These are phyloP conservation scores for Columba janthina DNA, from an alignment of 2,113 vertebrate genomes.

Conservation along the genomic window DNA sequence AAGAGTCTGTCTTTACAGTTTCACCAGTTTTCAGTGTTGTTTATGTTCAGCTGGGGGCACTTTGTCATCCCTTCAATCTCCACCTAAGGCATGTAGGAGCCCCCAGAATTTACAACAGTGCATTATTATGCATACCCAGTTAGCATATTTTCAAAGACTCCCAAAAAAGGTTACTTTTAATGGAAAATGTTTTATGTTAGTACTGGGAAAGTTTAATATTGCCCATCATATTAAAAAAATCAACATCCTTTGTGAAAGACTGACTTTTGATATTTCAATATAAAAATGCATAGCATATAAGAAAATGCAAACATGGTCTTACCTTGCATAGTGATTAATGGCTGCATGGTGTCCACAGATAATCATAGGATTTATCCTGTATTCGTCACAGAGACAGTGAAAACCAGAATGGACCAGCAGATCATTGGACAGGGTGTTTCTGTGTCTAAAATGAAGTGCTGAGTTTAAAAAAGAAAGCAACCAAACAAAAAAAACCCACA, in stretches of 20 bases:
- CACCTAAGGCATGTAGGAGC: not conserved
- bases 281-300: not conserved
- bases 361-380: not conserved
- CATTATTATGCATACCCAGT: not conserved
- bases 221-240: not conserved
- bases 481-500: no score
- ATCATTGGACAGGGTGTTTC: not conserved
- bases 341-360: not conserved
- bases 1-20: not conserved
- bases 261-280: not conserved
- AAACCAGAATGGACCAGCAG: not conserved
- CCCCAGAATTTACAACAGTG: not conserved
- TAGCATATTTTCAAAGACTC: not conserved
- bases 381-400: not conserved
- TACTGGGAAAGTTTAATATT: not conserved
- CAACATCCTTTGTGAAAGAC: not conserved
- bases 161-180: rapidly evolving
- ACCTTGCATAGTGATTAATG: not conserved
- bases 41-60: not conserved
- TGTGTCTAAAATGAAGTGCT: not conserved
- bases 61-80: not conserved
- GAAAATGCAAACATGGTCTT: not conserved
- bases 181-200: not conserved
- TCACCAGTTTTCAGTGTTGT: not conserved
- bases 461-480: not conserved